Percentiles rank a stretch among this genome's conserved stretches.
phyloP scores from a whole-genome alignment of 2,888 invertebrate species.

The Eupithecia subfuscata region DNA sequence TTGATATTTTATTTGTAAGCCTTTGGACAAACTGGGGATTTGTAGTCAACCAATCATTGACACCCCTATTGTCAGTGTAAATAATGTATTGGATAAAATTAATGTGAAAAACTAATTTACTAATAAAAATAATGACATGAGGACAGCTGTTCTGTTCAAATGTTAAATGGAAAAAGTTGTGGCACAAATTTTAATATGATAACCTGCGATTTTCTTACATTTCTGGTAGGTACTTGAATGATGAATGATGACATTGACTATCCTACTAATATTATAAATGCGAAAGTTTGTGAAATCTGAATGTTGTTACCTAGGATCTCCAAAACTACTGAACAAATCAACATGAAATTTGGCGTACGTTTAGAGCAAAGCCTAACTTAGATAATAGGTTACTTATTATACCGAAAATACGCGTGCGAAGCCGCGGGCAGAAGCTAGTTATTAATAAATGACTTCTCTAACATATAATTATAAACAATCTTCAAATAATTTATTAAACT shows the following conservation, averaged over 20 bases:
- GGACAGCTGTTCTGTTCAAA: neutral
- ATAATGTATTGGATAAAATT: neutral
- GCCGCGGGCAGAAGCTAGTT: too few relatives aligned
- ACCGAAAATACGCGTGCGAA: too few relatives aligned
- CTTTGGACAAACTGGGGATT: neutral
- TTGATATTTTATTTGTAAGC: slow-evolving; percentile 2
- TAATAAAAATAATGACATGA: neutral
- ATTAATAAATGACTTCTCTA: neutral
- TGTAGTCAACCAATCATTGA: neutral
- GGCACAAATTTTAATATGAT: slow-evolving; percentile 7
- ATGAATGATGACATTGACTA: neutral
- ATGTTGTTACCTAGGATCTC: too few relatives aligned
- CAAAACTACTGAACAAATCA: too few relatives aligned
- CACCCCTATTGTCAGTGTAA: slow-evolving; percentile 1
- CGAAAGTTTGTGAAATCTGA: too few relatives aligned
- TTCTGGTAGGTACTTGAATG: neutral
- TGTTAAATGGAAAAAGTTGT: neutral
- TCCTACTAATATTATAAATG: too few relatives aligned
- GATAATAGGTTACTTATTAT: too few relatives aligned
- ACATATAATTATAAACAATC: neutral
- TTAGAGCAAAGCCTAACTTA: too few relatives aligned
- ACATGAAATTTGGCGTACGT: too few relatives aligned
- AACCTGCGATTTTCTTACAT: neutral
- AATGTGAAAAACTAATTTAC: neutral
- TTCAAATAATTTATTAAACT: neutral